Percentiles rank a stretch among this genome's conserved stretches.
phyloP scores from a whole-genome alignment of 2,797 vertebrate genomes.

The Sebastes oblongus region DNA sequence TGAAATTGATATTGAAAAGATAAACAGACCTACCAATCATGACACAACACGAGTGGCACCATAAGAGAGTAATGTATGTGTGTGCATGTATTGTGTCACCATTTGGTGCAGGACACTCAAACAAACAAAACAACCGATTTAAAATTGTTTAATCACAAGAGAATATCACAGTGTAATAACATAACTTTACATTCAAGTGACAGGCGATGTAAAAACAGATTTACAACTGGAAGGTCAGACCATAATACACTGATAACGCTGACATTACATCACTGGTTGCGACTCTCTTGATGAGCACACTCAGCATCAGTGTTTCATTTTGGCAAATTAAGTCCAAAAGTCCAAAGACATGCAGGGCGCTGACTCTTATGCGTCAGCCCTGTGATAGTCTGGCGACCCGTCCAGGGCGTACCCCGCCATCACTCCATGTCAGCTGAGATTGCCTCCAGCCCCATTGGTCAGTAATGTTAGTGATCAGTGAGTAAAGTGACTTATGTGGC shows the following conservation, averaged over 20 bases:
- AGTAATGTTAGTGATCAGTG: neutral
- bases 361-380: too few relatives aligned
- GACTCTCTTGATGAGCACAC: neutral
- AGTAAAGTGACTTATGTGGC: neutral
- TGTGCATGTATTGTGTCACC: neutral
- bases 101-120: neutral
- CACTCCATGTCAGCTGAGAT: too few relatives aligned
- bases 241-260: too few relatives aligned
- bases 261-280: neutral
- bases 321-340: neutral
- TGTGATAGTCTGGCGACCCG: too few relatives aligned
- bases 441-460: neutral
- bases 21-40: too few relatives aligned
- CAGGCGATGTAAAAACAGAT: neutral
- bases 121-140: neutral
- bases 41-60: too few relatives aligned
- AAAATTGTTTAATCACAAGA: conserved; percentile 9
- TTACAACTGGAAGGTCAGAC: neutral
- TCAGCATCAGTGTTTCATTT: neutral
- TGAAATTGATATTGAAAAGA: too few relatives aligned
- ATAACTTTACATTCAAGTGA: conserved; percentile 21
- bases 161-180: neutral
- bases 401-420: too few relatives aligned
- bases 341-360: too few relatives aligned
- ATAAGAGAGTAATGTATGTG: too few relatives aligned